Conservation (phyloP, 2,888 invertebrate genomes). For the Dasysyrphus tricinctus region DNA sequence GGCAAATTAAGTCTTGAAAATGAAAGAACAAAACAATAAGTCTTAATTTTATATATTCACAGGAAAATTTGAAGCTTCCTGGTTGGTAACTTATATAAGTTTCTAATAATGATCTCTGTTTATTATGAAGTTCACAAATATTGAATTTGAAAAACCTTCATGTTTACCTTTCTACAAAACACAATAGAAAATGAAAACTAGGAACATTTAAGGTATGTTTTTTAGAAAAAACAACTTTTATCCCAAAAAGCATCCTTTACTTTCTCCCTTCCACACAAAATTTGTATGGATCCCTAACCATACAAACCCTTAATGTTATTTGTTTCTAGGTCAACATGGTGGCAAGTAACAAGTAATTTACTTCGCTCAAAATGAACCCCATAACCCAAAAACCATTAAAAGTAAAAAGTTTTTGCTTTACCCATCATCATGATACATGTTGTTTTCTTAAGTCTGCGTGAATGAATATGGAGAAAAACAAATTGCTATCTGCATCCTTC, state of each 20-base stretch:
- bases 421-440: slow-evolving; percentile 19
- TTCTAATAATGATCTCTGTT: background rate
- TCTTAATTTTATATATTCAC: background rate
- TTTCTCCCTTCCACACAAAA: background rate
- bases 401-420: slow-evolving; percentile 23
- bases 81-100: background rate
- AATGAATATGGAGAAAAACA: slow-evolving; percentile 34
- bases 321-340: slow-evolving; percentile 17
- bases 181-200: background rate
- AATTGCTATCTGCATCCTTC: slow-evolving; percentile 26
- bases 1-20: slow-evolving; percentile 9
- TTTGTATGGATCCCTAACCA: background rate
- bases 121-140: background rate
- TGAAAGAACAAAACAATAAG: background rate
- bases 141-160: background rate
- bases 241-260: background rate
- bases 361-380: slow-evolving; percentile 11
- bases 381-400: slow-evolving; percentile 22
- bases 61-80: background rate
- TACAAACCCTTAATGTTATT: slow-evolving; percentile 11
- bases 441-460: slow-evolving; percentile 36
- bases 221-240: background rate
- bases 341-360: slow-evolving; percentile 27
- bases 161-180: background rate
- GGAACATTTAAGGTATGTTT: background rate